Percentiles rank a stretch among this genome's conserved stretches.
These are phyloP conservation scores for Mionectes macconnelli DNA, from an alignment of 2,113 vertebrate species.

Conservation along the genomic window DNA sequence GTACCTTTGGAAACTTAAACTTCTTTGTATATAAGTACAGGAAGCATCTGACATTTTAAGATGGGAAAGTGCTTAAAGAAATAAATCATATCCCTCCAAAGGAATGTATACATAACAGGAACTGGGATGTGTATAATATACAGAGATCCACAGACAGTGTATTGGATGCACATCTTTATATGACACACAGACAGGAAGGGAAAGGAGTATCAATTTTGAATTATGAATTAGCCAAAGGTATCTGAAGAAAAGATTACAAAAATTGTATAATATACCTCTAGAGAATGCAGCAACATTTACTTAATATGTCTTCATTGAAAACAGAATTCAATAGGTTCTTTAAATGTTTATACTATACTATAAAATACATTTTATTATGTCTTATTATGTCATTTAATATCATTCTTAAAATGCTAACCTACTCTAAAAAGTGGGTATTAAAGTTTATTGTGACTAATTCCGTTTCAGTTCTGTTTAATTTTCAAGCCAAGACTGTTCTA, in stretches of 20 bases:
- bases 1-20: slow-evolving; percentile 57
- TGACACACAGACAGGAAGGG: slow-evolving; percentile 36
- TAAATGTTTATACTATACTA: not conserved
- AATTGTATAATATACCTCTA: not conserved
- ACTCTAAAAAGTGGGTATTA: not conserved
- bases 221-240: slow-evolving; percentile 21
- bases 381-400: not conserved
- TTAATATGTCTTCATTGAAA: not conserved
- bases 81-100: slow-evolving; percentile 54
- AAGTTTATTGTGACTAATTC: not conserved
- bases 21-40: slow-evolving; percentile 67
- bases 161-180: slow-evolving; percentile 44
- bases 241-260: slow-evolving; percentile 30
- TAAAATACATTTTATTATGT: not conserved
- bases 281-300: not conserved
- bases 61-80: slow-evolving; percentile 64
- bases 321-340: not conserved
- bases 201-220: slow-evolving; percentile 26
- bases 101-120: slow-evolving; percentile 60
- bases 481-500: not conserved
- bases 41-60: slow-evolving; percentile 68
- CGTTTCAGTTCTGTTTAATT: not conserved
- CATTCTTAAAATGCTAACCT: not conserved
- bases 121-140: slow-evolving; percentile 33
- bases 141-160: slow-evolving; percentile 5